A percentile compares a stretch with the other conserved stretches of the same genome.
Evolutionary conservation across 2,113 vertebrate species (phyloP).

Genomic region (Forbesichthys papilliferus): DNA sequence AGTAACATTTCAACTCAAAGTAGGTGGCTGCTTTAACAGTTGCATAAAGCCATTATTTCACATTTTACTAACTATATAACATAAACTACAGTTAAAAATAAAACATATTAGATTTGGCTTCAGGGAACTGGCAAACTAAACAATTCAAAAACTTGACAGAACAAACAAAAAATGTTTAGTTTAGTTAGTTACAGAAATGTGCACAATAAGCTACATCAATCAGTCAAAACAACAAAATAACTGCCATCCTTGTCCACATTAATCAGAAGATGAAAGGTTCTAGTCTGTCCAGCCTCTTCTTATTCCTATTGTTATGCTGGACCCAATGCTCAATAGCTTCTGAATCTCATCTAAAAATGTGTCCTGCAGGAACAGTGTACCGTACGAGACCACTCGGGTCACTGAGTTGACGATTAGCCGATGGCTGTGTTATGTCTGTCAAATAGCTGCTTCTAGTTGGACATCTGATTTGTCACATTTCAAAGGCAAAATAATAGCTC

Average conservation of each 20-base stretch:
- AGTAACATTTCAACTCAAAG: too few species aligned
- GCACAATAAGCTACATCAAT: too few species aligned
- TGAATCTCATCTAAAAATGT: conserved; percentile 67
- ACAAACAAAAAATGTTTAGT: too few species aligned
- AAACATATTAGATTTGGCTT: too few species aligned
- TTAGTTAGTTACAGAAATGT: too few species aligned
- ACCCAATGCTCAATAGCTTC: conserved; percentile 38
- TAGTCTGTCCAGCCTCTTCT: conserved; percentile 9
- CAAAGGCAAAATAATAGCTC: conserved; percentile 52
- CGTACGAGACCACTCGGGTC: conserved; percentile 31
- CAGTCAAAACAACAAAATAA: too few species aligned
- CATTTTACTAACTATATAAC: too few species aligned
- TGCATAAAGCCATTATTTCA: too few species aligned
- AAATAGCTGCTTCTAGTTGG: conserved; percentile 17
- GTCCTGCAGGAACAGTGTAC: conserved; percentile 9
- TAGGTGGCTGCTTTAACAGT: too few species aligned
- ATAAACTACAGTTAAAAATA: too few species aligned
- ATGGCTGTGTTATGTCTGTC: conserved; percentile 30
- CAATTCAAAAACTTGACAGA: too few species aligned
- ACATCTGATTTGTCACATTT: conserved; percentile 41
- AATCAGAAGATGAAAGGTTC: conserved; percentile 26
- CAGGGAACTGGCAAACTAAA: too few species aligned
- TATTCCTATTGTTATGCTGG: conserved; percentile 46
- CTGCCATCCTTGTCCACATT: conserved; percentile 33
- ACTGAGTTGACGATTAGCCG: conserved; percentile 59